Conservation (phyloP, 2,113 vertebrate species). For the Anthoscopus minutus region DNA sequence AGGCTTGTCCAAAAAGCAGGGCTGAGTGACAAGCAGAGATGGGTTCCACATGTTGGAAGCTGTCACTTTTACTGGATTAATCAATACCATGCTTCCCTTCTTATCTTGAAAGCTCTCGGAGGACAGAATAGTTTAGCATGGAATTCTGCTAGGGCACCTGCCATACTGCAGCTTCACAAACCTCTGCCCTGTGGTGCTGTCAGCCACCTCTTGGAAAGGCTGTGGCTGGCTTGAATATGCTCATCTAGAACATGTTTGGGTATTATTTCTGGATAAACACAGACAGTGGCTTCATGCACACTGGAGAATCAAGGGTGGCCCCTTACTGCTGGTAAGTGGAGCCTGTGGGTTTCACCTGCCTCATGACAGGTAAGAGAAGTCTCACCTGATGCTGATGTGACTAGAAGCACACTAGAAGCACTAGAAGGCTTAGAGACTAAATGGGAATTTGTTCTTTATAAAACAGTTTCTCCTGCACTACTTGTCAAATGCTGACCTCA, state of each 20-base stretch:
- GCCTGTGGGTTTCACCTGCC: neutral
- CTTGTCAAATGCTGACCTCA: neutral
- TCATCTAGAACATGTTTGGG: neutral
- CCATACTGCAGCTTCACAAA: neutral
- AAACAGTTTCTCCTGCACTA: neutral
- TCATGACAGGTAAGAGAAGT: neutral
- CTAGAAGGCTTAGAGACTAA: neutral
- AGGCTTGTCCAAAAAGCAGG: neutral
- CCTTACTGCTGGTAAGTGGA: neutral
- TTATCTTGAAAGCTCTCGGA: slow-evolving; percentile 16
- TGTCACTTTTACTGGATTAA: slow-evolving; percentile 13
- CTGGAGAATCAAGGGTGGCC: neutral
- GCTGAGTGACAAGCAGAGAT: neutral
- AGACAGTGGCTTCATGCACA: neutral
- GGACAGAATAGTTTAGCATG: neutral
- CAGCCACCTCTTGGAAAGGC: neutral
- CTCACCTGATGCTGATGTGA: neutral
- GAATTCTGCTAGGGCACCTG: neutral
- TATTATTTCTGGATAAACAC: neutral
- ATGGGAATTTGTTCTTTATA: neutral
- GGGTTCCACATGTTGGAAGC: neutral
- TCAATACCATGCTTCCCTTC: slow-evolving; percentile 9
- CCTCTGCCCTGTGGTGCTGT: neutral
- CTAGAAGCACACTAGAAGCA: neutral
- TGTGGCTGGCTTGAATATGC: neutral